These are phyloP conservation scores for Tor tambroides DNA, from an alignment of 2,113 vertebrate species.

Conservation along the genomic window DNA sequence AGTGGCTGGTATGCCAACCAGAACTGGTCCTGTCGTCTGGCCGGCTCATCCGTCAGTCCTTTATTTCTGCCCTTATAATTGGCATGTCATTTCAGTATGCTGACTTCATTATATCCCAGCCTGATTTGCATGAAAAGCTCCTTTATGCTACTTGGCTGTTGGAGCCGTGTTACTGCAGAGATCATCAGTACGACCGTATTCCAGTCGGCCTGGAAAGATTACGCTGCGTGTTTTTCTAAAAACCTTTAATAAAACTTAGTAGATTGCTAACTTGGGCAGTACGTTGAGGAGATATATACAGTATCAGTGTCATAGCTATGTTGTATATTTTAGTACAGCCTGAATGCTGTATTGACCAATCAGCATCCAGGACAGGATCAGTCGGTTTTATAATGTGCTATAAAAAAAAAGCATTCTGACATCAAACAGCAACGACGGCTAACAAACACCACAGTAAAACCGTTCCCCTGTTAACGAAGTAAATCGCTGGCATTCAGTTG, in stretches of 20 bases:
- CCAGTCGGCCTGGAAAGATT: neutral
- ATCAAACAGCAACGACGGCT: neutral
- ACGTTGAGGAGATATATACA: neutral
- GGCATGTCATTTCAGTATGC: slow-evolving; percentile 38
- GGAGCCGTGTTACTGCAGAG: slow-evolving; percentile 14
- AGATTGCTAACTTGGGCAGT: neutral
- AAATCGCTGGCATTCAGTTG: slow-evolving; percentile 54
- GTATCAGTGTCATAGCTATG: neutral
- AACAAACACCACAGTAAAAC: neutral
- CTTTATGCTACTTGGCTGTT: slow-evolving; percentile 20
- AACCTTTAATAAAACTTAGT: slow-evolving; percentile 4
- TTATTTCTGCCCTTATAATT: slow-evolving; percentile 39
- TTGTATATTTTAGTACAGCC: neutral
- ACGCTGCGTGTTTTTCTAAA: neutral
- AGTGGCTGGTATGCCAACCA: slow-evolving; percentile 14
- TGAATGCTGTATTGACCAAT: neutral
- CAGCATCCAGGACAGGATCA: neutral
- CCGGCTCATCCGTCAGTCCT: slow-evolving; percentile 10
- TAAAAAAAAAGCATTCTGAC: neutral
- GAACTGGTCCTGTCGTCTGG: neutral
- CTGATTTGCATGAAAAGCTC: slow-evolving; percentile 38
- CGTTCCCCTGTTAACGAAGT: slow-evolving; percentile 33
- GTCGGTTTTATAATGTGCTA: neutral
- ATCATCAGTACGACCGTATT: neutral
- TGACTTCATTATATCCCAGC: slow-evolving; percentile 42